phyloP scores from a whole-genome alignment of 2,113 vertebrate genomes.

The Carettochelys insculpta region DNA sequence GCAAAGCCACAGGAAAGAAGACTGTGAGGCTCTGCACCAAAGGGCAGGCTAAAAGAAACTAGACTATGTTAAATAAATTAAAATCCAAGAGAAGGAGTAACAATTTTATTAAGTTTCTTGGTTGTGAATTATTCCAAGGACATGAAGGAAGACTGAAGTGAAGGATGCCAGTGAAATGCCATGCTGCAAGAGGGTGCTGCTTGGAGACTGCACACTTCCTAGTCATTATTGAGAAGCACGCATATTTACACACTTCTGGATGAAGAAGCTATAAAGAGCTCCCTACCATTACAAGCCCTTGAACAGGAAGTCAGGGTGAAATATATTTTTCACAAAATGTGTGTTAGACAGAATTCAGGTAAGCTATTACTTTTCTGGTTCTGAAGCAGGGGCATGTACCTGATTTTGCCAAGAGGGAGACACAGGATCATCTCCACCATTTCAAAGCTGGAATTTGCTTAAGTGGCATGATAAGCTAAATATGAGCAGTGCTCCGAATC shows the following conservation, averaged over 20 bases:
- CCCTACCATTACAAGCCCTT: neutral
- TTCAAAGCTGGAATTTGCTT: neutral
- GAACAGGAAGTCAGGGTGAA: neutral
- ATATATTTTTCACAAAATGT: neutral
- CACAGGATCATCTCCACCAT: neutral
- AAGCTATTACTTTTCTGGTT: neutral
- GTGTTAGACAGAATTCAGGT: neutral
- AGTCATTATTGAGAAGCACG: neutral
- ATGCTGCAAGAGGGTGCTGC: no score
- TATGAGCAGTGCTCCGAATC: accelerated
- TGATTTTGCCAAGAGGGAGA: neutral
- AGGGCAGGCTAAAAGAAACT: no score
- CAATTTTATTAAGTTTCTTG: no score
- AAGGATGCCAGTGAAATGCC: no score
- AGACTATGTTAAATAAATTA: no score
- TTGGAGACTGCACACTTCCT: no score
- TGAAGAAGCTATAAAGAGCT: neutral
- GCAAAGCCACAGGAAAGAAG: no score
- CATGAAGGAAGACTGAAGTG: no score
- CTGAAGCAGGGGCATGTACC: neutral
- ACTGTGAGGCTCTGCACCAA: no score
- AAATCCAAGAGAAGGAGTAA: no score
- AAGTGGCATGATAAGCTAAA: neutral
- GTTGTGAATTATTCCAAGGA: no score
- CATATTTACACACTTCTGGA: neutral